phyloP scores from a whole-genome alignment of 2,888 invertebrate genomes.

The Eristalis intricaria region DNA sequence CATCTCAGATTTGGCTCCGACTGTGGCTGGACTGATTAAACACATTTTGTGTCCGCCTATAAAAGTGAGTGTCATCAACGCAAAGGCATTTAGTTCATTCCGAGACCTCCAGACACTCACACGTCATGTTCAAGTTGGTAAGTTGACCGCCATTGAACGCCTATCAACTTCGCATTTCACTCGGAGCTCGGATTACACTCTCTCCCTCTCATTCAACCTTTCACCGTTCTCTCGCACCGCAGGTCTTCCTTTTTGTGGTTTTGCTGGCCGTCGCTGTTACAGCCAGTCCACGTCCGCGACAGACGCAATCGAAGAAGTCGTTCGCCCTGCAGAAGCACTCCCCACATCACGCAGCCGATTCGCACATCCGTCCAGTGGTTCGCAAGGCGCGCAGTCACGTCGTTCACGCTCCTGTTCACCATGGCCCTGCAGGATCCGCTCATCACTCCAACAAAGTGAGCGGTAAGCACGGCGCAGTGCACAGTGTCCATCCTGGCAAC shows the following conservation, averaged over 20 bases:
- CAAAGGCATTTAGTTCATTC: conserved; percentile 58
- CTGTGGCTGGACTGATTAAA: conserved; percentile 11
- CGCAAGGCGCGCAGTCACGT: conserved; percentile 52
- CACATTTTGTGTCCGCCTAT: conserved; percentile 35
- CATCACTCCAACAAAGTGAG: conserved; percentile 38
- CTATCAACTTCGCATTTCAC: conserved; percentile 15
- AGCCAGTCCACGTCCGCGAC: conserved; percentile 48
- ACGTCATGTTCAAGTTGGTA: conserved; percentile 65
- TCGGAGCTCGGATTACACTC: conserved; percentile 39
- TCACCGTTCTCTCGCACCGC: conserved; percentile 19
- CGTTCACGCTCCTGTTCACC: conserved; percentile 44
- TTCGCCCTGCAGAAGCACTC: conserved; percentile 21
- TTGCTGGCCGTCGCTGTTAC: conserved; percentile 41
- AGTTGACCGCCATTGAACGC: conserved; percentile 16
- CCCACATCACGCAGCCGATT: conserved; percentile 35
- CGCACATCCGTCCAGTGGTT: conserved; percentile 24
- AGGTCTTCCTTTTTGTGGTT: conserved; percentile 65
- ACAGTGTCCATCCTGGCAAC: neutral
- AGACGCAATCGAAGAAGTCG: conserved; percentile 45
- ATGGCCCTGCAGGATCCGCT: conserved; percentile 25
- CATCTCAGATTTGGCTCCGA: conserved; percentile 20
- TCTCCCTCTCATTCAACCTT: neutral
- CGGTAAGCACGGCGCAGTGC: conserved; percentile 11
- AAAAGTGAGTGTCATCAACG: conserved; percentile 55
- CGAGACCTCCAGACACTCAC: conserved; percentile 44